Evolutionary conservation across 1,140 invertebrate species (phyloP).

Genomic region (Saccostrea cuccullata): DNA sequence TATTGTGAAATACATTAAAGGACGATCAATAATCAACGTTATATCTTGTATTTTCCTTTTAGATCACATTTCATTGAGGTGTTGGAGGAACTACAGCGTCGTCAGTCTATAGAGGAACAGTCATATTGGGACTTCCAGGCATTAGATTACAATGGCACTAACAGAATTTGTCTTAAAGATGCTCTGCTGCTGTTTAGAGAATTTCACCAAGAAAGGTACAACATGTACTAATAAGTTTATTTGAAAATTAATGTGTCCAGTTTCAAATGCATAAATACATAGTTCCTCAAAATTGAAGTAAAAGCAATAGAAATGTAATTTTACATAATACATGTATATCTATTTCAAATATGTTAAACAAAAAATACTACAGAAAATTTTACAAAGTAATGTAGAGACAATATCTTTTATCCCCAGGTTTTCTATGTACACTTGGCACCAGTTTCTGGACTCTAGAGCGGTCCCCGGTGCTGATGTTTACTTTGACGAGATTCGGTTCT

Average conservation of each 20-base stretch:
- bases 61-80: conserved; percentile 66
- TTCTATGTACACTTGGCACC: conserved; percentile 71
- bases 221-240: too few relatives aligned
- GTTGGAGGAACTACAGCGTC: conserved; percentile 67
- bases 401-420: conserved; percentile 52
- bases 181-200: conserved; percentile 71
- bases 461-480: conserved; percentile 65
- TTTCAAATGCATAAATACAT: too few relatives aligned
- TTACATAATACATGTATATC: too few relatives aligned
- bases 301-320: too few relatives aligned
- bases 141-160: conserved; percentile 67
- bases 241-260: too few relatives aligned
- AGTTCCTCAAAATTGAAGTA: too few relatives aligned
- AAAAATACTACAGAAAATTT: too few relatives aligned
- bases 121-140: conserved; percentile 74
- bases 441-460: conserved; percentile 66
- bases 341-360: too few relatives aligned
- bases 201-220: conserved; percentile 67
- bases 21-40: too few relatives aligned
- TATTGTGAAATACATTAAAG: too few relatives aligned
- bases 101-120: conserved; percentile 66
- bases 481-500: conserved; percentile 73
- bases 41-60: neutral
- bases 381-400: too few relatives aligned
- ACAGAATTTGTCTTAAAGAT: conserved; percentile 68